Evolutionary conservation across 1,140 invertebrate species (phyloP).

Genomic region (Pentalonia nigronervosa): DNA sequence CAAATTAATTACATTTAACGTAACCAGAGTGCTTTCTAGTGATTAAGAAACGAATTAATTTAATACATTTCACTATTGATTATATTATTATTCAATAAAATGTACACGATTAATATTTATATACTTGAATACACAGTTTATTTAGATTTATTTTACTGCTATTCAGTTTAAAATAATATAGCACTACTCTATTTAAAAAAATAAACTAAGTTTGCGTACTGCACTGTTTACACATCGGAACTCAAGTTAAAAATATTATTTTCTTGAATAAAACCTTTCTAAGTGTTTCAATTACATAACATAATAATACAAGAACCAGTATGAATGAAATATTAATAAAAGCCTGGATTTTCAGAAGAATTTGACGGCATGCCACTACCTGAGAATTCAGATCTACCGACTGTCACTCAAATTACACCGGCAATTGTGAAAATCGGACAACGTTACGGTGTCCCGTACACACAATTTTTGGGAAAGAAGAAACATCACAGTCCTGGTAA

Average conservation of each 20-base stretch:
- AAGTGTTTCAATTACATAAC: too few relatives aligned
- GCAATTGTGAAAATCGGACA: neutral
- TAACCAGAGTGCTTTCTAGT: neutral
- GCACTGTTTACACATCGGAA: too few relatives aligned
- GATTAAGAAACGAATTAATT: neutral
- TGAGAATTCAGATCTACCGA: neutral
- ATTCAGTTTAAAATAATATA: neutral
- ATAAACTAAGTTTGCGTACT: too few relatives aligned
- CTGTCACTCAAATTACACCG: constrained; percentile 59
- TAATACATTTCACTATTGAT: neutral
- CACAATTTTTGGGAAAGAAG: neutral
- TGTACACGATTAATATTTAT: too few relatives aligned
- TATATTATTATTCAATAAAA: neutral
- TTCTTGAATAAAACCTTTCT: too few relatives aligned
- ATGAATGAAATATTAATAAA: neutral
- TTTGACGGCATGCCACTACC: constrained; percentile 48
- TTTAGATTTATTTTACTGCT: neutral
- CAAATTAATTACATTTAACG: neutral
- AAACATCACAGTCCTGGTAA: neutral
- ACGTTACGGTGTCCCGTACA: neutral
- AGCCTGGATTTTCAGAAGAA: neutral
- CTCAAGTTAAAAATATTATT: too few relatives aligned
- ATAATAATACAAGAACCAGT: neutral
- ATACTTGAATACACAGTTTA: neutral
- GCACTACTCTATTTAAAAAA: too few relatives aligned